A percentile compares a stretch with the other conserved stretches of the same genome.
Conservation (phyloP, 2,797 vertebrate species). For the Okamejei kenojei region DNA sequence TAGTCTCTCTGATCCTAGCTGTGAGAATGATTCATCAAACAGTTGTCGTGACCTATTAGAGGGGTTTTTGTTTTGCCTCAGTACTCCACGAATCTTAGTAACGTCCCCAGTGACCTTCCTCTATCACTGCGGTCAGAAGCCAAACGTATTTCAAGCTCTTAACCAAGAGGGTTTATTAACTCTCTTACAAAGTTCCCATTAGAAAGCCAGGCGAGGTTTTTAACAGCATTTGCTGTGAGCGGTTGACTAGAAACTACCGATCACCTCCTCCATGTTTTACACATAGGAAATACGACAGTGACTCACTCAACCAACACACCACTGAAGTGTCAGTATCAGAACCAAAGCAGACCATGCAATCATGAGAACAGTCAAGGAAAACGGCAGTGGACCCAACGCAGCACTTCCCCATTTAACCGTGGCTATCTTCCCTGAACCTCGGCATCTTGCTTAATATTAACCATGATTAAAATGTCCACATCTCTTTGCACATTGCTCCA, state of each 20-base stretch:
- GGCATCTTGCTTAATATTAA: not conserved
- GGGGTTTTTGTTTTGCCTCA: not conserved
- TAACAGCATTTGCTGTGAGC: slow-evolving; percentile 6
- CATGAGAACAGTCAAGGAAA: not conserved
- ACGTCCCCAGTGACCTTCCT: not conserved
- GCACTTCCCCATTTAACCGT: not conserved
- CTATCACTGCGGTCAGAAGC: not conserved
- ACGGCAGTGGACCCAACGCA: not conserved
- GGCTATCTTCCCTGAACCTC: no score
- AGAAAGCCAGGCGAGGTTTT: slow-evolving; percentile 23
- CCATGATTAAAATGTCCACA: not conserved
- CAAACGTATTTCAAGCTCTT: slow-evolving; percentile 8
- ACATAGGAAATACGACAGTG: slow-evolving; percentile 27
- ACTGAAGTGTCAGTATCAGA: slow-evolving; percentile 22
- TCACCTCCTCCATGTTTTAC: not conserved
- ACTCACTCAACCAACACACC: slow-evolving; percentile 7
- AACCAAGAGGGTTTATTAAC: slow-evolving; percentile 22
- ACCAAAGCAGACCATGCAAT: not conserved
- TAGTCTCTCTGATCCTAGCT: not conserved
- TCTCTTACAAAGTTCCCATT: slow-evolving; percentile 16
- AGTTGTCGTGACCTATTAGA: not conserved
- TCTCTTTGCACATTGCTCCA: not conserved
- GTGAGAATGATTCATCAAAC: not conserved
- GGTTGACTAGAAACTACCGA: not conserved
- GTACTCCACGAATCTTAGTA: not conserved